These are phyloP conservation scores for Microcebus murinus DNA, from an alignment of 2,113 vertebrate genomes.

Conservation along the genomic window DNA sequence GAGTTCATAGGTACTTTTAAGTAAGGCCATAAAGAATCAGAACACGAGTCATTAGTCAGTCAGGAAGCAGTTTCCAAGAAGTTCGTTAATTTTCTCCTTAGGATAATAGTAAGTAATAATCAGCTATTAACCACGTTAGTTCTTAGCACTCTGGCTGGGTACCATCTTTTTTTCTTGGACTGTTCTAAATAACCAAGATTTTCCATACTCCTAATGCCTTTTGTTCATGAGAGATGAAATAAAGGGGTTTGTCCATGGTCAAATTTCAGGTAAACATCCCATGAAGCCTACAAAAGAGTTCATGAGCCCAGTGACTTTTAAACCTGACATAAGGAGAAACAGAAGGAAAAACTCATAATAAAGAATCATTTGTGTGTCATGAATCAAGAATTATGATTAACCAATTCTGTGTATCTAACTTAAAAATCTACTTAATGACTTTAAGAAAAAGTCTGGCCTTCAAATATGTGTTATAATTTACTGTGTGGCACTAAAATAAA, in stretches of 20 bases:
- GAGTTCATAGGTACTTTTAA: not conserved
- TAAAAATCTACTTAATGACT: not conserved
- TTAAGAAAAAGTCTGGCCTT: not conserved
- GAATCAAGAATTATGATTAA: not conserved
- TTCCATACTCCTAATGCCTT: not conserved
- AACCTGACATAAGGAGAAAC: not conserved
- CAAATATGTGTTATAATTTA: not conserved
- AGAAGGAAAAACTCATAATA: not conserved
- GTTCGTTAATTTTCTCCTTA: not conserved
- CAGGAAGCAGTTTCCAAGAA: not conserved
- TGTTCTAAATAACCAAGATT: constrained; percentile 18
- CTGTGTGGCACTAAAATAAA: not conserved
- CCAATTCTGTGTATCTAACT: not conserved
- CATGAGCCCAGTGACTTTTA: not conserved
- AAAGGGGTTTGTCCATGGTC: not conserved
- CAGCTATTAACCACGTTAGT: not conserved
- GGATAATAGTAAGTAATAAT: not conserved
- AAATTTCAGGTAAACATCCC: not conserved
- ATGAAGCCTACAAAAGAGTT: not conserved
- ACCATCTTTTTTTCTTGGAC: not conserved
- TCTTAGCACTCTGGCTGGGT: not conserved
- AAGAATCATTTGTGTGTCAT: not conserved
- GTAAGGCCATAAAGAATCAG: not conserved
- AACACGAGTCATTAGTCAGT: not conserved
- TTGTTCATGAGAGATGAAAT: not conserved